Evolutionary conservation across 2,888 invertebrate genomes (phyloP).

Genomic region (Dolichopus griseipennis): DNA sequence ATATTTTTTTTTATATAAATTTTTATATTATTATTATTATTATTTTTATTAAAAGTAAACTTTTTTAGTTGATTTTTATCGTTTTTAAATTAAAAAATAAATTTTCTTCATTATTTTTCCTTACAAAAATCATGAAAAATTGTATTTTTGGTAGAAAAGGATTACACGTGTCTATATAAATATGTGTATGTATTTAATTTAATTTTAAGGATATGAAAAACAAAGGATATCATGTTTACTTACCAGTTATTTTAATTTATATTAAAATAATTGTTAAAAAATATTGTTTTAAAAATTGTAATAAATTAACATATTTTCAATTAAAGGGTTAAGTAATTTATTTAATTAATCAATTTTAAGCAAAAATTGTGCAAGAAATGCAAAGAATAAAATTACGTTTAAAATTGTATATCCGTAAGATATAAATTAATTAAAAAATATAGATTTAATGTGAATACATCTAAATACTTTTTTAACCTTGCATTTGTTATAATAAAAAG

Average conservation of each 20-base stretch:
- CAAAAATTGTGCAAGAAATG: background rate
- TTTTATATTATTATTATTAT: background rate
- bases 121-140: background rate
- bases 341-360: background rate
- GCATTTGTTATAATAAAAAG: too few species aligned
- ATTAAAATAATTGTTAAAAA: background rate
- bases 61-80: background rate
- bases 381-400: too few species aligned
- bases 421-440: too few species aligned
- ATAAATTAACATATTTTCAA: background rate
- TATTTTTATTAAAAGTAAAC: background rate
- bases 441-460: too few species aligned
- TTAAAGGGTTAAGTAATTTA: background rate
- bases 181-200: background rate
- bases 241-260: background rate
- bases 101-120: background rate
- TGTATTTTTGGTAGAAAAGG: background rate
- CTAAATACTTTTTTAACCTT: too few species aligned
- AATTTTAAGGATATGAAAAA: background rate
- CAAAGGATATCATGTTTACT: background rate
- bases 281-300: background rate
- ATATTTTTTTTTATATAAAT: background rate
- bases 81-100: slow-evolving; percentile 6
- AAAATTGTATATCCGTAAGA: too few species aligned
- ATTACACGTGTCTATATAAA: background rate